Evolutionary conservation across 2,797 vertebrate genomes (phyloP).

Genomic region (Pangasius krempfi): DNA sequence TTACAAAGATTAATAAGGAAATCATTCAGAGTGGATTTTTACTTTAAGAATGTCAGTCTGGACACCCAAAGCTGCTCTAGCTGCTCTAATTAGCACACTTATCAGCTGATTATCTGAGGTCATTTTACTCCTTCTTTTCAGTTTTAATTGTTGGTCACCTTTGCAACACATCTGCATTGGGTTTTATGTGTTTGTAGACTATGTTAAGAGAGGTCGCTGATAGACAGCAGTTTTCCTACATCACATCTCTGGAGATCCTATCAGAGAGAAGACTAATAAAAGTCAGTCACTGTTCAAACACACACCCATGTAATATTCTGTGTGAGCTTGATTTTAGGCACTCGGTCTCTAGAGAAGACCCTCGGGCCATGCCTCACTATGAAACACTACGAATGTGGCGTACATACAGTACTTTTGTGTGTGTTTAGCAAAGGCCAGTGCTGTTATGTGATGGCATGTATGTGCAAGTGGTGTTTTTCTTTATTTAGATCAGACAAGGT

Average conservation of each 20-base stretch:
- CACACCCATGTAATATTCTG: constrained; percentile 19
- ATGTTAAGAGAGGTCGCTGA: constrained; percentile 20
- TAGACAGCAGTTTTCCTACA: constrained; percentile 46
- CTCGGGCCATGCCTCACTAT: constrained; percentile 6
- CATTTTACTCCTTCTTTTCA: not conserved
- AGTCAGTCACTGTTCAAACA: constrained; percentile 44
- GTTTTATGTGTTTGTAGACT: too few species aligned
- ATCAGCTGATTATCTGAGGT: not conserved
- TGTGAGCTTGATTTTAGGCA: constrained; percentile 31
- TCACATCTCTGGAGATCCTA: constrained; percentile 32
- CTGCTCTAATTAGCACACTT: not conserved
- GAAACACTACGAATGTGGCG: constrained; percentile 7
- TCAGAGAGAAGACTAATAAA: constrained; percentile 36
- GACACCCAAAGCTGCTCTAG: not conserved
- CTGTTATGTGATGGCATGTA: not conserved
- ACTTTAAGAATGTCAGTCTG: not conserved
- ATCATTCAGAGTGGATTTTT: not conserved
- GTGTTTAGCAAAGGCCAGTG: not conserved
- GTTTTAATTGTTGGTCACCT: not conserved
- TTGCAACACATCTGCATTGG: not conserved
- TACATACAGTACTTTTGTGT: not conserved
- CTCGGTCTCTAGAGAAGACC: constrained; percentile 6
- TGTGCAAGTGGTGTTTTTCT: not conserved
- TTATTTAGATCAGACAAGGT: constrained; percentile 16
- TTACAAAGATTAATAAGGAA: not conserved